Base-by-base conservation (phyloP, 2,888 invertebrate species). In the Alitta virens region DNA sequence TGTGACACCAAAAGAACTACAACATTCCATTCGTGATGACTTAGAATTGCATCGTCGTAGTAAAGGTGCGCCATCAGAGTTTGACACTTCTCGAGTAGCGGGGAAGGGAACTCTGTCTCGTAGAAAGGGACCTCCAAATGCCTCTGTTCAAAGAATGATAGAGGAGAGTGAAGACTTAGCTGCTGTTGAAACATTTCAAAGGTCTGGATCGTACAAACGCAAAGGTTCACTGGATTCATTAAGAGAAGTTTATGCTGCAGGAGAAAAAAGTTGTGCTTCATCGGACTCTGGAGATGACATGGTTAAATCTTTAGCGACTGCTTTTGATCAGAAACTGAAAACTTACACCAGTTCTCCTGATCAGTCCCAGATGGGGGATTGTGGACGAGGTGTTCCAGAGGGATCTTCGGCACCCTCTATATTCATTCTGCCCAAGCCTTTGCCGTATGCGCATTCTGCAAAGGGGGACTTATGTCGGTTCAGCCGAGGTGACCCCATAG, bases 201-300 rank as follows among this genome's bases (percentile, higher is more conserved):
- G 49, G 14, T 43, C 60, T 52, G 60, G 60, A 14, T 54, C 53
- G 5, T 18, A 53, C 3, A 53, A 53, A 38, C 21, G 66, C 14
- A 63, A 56, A 24, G 86, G 86, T 25, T 86, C 86, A 38, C 77
- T 86, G 66, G 87, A 87, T 73, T 87, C 87, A 0, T 75, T 86
- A 16, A 84, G 86, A 68, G 86, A 86, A 64, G 65, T 75, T 56
- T 73, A 77, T 50, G 78, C 78, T 49, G 71, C 68, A 53, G 63
- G 73, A n/a, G 76, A 76, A 24, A 26, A 53, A 21, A 26, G 49
- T 12, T 54, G 40, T 23, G 26, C 53, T 3, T 21, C 24, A 2
- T 60, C 60, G 5, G 42, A 25, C 12, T 40, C 42, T 3, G 76
- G 75, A 3, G 75, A 74, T 2, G 78, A 78, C 63, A 60, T 78